These are phyloP conservation scores for Amia ocellicauda DNA, from an alignment of 2,113 vertebrate genomes.

Conservation along the genomic window DNA sequence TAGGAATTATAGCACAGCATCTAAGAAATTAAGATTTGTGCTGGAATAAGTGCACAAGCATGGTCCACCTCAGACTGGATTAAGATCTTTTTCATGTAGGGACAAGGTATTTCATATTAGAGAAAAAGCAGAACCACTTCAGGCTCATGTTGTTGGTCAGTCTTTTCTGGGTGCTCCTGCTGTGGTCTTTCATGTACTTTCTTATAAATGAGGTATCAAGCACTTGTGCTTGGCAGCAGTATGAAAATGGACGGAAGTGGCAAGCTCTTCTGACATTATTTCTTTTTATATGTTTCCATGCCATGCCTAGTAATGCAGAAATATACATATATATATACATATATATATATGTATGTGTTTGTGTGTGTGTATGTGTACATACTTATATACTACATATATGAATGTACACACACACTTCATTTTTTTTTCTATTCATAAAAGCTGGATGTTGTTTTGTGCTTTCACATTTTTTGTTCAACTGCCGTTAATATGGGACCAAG, in stretches of 20 bases:
- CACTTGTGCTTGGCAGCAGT: slow-evolving; percentile 27
- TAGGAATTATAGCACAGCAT: too few species aligned
- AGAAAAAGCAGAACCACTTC: too few species aligned
- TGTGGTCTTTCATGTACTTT: slow-evolving; percentile 31
- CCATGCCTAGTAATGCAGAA: slow-evolving; percentile 15
- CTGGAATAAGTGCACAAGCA: too few species aligned
- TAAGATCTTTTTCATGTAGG: too few species aligned
- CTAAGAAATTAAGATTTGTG: too few species aligned
- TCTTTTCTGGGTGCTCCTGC: slow-evolving; percentile 1
- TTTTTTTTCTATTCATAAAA: slow-evolving; percentile 18
- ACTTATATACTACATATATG: slow-evolving; percentile 50
- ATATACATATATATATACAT: background rate
- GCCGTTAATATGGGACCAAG: slow-evolving; percentile 41
- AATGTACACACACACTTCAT: slow-evolving; percentile 40
- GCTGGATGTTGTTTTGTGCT: slow-evolving; percentile 25
- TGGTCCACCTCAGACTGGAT: too few species aligned
- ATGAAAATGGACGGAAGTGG: slow-evolving; percentile 16
- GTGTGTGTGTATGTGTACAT: slow-evolving; percentile 46
- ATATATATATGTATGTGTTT: too few species aligned
- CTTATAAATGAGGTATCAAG: slow-evolving; percentile 22
- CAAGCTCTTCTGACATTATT: slow-evolving; percentile 14
- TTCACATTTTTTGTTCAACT: slow-evolving; percentile 27
- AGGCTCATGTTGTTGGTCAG: too few species aligned
- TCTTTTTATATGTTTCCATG: slow-evolving; percentile 25
- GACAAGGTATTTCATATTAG: too few species aligned